Evolutionary conservation across 2,888 invertebrate genomes (phyloP).

Genomic region (Holacanthella duospinosa): DNA sequence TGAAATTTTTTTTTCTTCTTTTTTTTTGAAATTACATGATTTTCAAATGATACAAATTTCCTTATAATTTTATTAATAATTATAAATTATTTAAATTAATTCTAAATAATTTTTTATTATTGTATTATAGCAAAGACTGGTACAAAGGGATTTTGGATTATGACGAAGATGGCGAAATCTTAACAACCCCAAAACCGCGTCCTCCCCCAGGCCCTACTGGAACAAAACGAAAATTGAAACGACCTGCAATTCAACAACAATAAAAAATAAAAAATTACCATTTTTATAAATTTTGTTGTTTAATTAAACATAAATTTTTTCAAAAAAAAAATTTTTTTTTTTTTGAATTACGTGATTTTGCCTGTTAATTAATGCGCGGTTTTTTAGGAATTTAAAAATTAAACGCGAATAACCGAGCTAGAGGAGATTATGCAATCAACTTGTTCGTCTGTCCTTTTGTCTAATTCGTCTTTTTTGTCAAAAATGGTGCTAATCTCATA

Average conservation of each 20-base stretch:
- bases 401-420: too few species aligned
- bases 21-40: too few species aligned
- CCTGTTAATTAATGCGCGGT: neutral
- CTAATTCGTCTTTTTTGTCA: too few species aligned
- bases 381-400: too few species aligned
- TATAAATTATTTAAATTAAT: neutral
- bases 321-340: neutral
- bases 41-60: too few species aligned
- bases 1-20: too few species aligned
- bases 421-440: too few species aligned
- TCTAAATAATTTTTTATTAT: constrained; percentile 15
- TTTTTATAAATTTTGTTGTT: neutral
- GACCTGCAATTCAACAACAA: constrained; percentile 15
- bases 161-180: constrained; percentile 53
- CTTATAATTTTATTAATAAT: neutral
- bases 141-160: constrained; percentile 75
- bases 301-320: neutral
- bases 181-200: constrained; percentile 55
- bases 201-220: constrained; percentile 8
- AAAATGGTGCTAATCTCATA: too few species aligned
- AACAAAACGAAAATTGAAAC: constrained; percentile 21
- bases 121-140: constrained; percentile 66
- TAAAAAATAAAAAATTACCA: neutral
- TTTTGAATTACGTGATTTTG: too few species aligned
- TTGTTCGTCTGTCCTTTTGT: too few species aligned